Evolutionary conservation across 92 coral and sea anemone genomes (phyloP).

Genomic region (Meandrina meandrites): DNA sequence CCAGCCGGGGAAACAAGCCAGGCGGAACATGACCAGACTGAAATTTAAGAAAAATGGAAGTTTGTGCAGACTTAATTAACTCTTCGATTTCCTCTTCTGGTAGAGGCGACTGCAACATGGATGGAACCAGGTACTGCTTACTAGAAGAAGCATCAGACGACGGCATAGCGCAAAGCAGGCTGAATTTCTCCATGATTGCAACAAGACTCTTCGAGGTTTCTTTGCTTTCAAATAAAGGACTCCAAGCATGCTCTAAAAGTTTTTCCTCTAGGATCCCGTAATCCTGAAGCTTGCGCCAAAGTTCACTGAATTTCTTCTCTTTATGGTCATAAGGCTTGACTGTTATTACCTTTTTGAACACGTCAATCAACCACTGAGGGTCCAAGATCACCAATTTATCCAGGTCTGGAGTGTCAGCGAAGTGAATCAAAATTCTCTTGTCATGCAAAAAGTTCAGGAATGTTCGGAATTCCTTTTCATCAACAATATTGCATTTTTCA

Average conservation of each 20-base stretch:
- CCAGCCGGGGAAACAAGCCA: slow-evolving; percentile 50
- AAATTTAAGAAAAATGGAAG: slow-evolving; percentile 49
- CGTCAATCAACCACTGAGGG: slow-evolving; percentile 57
- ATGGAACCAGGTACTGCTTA: slow-evolving; percentile 10
- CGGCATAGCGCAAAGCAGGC: slow-evolving; percentile 50
- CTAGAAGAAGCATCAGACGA: slow-evolving; percentile 12
- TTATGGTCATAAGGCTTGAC: slow-evolving; percentile 25
- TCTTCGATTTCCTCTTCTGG: background rate
- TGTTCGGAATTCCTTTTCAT: slow-evolving; percentile 32
- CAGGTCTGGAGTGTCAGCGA: background rate
- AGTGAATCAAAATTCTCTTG: no score
- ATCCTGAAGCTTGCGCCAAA: slow-evolving; percentile 46
- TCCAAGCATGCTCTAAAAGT: slow-evolving; percentile 25
- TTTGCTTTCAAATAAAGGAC: slow-evolving; percentile 8
- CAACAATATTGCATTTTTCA: slow-evolving; percentile 18
- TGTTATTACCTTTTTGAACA: slow-evolving; percentile 34
- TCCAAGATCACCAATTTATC: background rate
- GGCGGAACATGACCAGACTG: background rate
- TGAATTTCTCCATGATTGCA: slow-evolving; percentile 62
- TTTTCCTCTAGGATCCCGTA: slow-evolving; percentile 24
- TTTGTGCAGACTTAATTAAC: background rate
- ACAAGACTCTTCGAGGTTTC: slow-evolving; percentile 23
- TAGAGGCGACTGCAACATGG: slow-evolving; percentile 26
- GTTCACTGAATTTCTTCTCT: slow-evolving; percentile 10
- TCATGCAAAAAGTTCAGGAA: slow-evolving; percentile 48